Evolutionary conservation across 1,140 invertebrate species (phyloP).

Genomic region (Bombus confusus): DNA sequence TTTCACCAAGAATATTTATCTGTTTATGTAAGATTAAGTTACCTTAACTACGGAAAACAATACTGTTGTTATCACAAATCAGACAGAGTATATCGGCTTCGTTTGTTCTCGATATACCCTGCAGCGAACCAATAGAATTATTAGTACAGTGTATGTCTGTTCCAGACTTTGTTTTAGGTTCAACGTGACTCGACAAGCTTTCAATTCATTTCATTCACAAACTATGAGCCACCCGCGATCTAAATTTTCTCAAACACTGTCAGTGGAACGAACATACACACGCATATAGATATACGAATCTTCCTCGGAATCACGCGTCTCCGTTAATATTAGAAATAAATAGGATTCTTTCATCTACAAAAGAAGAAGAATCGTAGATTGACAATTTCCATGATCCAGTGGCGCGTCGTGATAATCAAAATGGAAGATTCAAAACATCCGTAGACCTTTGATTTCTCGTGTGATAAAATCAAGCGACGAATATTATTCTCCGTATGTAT

Average conservation of each 20-base stretch:
- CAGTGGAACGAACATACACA: neutral
- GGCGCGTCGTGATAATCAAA: too few species aligned
- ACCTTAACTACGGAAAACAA: conserved; percentile 6
- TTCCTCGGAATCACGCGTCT: too few species aligned
- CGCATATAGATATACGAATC: too few species aligned
- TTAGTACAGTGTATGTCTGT: conserved; percentile 26
- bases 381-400: too few species aligned
- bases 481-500: neutral
- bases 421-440: neutral
- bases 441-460: accelerated
- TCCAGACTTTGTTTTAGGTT: conserved; percentile 45
- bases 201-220: conserved; percentile 14
- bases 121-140: conserved; percentile 22
- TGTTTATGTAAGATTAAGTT: too few species aligned
- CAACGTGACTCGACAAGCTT: conserved; percentile 40
- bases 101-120: neutral
- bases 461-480: neutral
- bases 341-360: too few species aligned
- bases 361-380: too few species aligned
- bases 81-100: neutral
- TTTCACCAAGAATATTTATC: too few species aligned
- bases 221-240: neutral
- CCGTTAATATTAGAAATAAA: too few species aligned
- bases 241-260: conserved; percentile 17
- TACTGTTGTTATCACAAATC: conserved; percentile 23